Conservation (phyloP, 1,140 invertebrate species). For the Drosophila seguyi region DNA sequence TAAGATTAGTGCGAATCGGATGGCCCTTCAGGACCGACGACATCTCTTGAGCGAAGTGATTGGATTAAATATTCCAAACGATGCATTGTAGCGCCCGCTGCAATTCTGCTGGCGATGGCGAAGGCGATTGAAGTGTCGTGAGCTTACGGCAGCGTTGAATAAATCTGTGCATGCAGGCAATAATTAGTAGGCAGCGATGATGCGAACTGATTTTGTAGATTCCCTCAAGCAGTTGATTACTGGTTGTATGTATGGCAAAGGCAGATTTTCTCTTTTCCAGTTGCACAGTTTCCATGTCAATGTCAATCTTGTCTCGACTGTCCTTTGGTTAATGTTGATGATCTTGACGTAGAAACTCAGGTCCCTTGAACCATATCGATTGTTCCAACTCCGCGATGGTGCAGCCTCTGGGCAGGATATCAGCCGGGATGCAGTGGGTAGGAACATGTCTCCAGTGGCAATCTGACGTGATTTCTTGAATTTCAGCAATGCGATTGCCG, state of each 20-base stretch:
- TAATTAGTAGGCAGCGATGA: not conserved
- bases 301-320: not conserved
- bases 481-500: not conserved
- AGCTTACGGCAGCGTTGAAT: not conserved
- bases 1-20: too few relatives aligned
- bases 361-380: not conserved
- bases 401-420: not conserved
- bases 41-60: too few relatives aligned
- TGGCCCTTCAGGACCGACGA: too few relatives aligned
- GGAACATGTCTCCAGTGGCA: not conserved
- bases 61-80: too few relatives aligned
- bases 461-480: too few relatives aligned
- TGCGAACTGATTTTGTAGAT: not conserved
- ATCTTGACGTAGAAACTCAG: not conserved
- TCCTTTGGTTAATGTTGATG: not conserved
- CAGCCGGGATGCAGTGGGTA: not conserved
- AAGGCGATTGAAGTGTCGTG: too few relatives aligned
- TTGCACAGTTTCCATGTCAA: not conserved
- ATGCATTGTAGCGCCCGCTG: too few relatives aligned
- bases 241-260: not conserved
- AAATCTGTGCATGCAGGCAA: not conserved
- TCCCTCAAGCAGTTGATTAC: not conserved
- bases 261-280: too few relatives aligned
- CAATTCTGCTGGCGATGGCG: too few relatives aligned
- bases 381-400: not conserved